Conservation (phyloP, 1,140 invertebrate genomes). For the Anadara kagoshimensis region DNA sequence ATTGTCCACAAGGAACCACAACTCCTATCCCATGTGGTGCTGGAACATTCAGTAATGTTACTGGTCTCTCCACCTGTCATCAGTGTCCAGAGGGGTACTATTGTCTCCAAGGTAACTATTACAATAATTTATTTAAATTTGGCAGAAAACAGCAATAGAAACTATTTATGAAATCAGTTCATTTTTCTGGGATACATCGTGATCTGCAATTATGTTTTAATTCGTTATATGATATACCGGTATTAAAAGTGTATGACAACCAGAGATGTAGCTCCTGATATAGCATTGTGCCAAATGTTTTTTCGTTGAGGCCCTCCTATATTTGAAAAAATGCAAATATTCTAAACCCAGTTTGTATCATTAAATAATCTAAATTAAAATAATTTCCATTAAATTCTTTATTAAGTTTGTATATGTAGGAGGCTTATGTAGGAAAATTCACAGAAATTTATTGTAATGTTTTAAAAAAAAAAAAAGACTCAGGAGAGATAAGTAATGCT, state of each 20-base stretch:
- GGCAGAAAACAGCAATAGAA: not conserved
- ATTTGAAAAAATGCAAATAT: conserved; percentile 32
- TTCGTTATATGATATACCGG: conserved; percentile 54
- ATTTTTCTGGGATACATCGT: not conserved
- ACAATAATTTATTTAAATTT: not conserved
- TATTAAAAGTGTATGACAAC: conserved; percentile 57
- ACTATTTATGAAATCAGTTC: not conserved
- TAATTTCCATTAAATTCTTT: too few species aligned
- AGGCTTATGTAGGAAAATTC: too few species aligned
- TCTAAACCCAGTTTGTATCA: conserved; percentile 48
- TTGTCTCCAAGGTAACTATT: conserved; percentile 45
- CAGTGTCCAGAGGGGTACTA: conserved; percentile 63
- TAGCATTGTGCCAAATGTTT: too few species aligned
- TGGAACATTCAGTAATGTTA: conserved; percentile 62
- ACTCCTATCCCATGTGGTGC: conserved; percentile 56
- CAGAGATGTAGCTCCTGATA: too few species aligned
- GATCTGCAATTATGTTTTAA: conserved; percentile 22
- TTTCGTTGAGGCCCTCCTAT: too few species aligned
- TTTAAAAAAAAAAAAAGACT: too few species aligned
- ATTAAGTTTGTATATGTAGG: too few species aligned
- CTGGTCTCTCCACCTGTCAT: conserved; percentile 34
- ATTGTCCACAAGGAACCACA: conserved; percentile 51
- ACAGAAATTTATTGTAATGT: too few species aligned
- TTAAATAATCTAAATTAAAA: too few species aligned
- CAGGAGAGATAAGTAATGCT: too few species aligned